These are phyloP conservation scores for Nestor notabilis DNA, from an alignment of 2,113 vertebrate genomes.

Conservation along the genomic window DNA sequence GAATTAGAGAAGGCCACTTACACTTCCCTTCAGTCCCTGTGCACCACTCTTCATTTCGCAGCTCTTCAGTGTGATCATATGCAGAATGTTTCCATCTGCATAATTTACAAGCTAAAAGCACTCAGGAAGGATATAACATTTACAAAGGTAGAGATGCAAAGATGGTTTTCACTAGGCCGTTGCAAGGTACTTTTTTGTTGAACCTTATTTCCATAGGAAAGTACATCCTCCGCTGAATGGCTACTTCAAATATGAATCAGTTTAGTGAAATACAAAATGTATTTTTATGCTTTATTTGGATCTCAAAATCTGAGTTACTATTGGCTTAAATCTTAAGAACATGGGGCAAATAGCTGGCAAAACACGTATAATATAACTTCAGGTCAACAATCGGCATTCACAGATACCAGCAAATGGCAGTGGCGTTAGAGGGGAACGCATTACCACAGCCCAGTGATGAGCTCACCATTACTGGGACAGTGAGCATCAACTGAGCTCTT, in stretches of 20 bases:
- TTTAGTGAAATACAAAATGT: background rate
- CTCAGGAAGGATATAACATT: background rate
- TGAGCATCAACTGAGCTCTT: background rate
- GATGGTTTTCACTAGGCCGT: background rate
- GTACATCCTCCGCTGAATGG: background rate
- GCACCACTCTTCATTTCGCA: background rate
- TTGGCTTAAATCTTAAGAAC: background rate
- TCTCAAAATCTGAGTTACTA: background rate
- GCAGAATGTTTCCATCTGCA: background rate
- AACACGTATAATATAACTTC: background rate
- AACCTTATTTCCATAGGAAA: background rate
- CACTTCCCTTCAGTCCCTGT: background rate
- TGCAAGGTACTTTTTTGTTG: background rate
- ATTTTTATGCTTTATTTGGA: background rate
- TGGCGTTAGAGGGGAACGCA: accelerated
- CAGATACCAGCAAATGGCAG: background rate
- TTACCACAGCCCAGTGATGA: background rate
- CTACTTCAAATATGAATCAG: background rate
- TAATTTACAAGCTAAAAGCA: background rate
- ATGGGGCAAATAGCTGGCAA: background rate
- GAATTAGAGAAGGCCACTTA: background rate
- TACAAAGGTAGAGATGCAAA: background rate
- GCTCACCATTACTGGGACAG: background rate
- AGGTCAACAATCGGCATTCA: background rate
- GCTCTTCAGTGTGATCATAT: background rate